Percentiles rank a stretch among this genome's conserved stretches.
phyloP scores from a whole-genome alignment of 1,140 invertebrate species.

The Trinorchestia longiramus region DNA sequence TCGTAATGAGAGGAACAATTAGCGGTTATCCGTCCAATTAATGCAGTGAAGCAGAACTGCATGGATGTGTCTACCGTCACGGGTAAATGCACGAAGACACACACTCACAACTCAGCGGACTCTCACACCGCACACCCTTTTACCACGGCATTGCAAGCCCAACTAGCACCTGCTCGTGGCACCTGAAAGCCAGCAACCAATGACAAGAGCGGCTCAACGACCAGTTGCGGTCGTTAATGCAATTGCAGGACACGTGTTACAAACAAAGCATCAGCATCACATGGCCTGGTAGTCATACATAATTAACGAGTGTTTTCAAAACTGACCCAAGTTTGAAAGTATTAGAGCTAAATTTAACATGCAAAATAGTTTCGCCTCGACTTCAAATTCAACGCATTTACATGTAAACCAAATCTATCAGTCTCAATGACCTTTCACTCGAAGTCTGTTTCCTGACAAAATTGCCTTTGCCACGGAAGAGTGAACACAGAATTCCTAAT shows the following conservation, averaged over 20 bases:
- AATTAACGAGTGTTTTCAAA: background rate
- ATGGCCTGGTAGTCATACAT: background rate
- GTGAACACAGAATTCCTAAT: background rate
- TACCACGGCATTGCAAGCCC: background rate
- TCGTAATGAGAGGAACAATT: slow-evolving; percentile 9
- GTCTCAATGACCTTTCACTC: background rate
- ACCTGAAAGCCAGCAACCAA: slow-evolving; percentile 28
- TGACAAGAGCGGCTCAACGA: background rate
- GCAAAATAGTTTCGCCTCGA: background rate
- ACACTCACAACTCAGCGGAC: background rate
- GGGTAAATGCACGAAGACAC: slow-evolving; percentile 13
- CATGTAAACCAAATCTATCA: background rate
- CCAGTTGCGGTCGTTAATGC: background rate
- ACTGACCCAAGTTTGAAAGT: background rate
- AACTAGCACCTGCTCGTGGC: slow-evolving; percentile 41
- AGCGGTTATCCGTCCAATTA: background rate
- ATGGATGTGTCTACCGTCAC: background rate
- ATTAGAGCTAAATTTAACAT: background rate
- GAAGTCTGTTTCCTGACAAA: background rate
- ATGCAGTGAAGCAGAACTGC: slow-evolving; percentile 38
- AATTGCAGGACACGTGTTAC: background rate
- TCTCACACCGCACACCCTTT: slow-evolving; percentile 5
- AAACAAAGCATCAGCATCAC: background rate
- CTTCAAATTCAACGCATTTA: background rate
- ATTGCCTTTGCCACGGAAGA: background rate